Percentiles rank a stretch among this genome's conserved stretches.
phyloP scores from a whole-genome alignment of 1,140 invertebrate species.

The Eupristina koningsbergeri region DNA sequence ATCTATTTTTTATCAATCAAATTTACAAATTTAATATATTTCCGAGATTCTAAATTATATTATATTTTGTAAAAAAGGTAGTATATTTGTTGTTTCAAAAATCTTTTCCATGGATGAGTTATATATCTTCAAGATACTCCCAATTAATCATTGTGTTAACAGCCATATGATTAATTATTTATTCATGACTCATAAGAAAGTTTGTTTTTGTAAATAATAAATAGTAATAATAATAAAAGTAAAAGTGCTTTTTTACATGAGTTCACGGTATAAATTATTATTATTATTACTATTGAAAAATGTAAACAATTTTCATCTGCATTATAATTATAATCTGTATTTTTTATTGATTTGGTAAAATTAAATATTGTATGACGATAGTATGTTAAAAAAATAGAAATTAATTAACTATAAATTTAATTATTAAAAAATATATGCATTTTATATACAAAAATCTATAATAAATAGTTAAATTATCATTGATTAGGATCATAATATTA shows the following conservation, averaged over 20 bases:
- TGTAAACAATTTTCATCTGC: no score
- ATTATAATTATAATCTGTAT: no score
- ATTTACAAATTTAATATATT: background rate
- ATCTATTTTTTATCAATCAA: background rate
- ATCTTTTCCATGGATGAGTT: background rate
- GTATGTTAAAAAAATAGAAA: no score
- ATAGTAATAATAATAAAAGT: no score
- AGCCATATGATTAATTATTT: conserved; percentile 4
- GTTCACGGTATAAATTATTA: background rate
- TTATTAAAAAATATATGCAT: no score
- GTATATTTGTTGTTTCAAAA: conserved; percentile 14
- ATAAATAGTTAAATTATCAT: no score
- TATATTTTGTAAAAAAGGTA: background rate
- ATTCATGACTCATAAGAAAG: background rate
- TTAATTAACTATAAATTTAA: no score
- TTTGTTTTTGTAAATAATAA: conserved; percentile 10
- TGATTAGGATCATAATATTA: no score
- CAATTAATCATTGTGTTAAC: conserved; percentile 13
- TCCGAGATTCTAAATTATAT: background rate
- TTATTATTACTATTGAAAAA: background rate
- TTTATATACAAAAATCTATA: no score
- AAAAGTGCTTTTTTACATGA: background rate
- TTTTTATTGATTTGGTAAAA: no score
- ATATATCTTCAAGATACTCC: background rate
- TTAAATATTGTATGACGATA: no score